phyloP scores from a whole-genome alignment of 2,888 invertebrate genomes.

The Xylota sylvarum region DNA sequence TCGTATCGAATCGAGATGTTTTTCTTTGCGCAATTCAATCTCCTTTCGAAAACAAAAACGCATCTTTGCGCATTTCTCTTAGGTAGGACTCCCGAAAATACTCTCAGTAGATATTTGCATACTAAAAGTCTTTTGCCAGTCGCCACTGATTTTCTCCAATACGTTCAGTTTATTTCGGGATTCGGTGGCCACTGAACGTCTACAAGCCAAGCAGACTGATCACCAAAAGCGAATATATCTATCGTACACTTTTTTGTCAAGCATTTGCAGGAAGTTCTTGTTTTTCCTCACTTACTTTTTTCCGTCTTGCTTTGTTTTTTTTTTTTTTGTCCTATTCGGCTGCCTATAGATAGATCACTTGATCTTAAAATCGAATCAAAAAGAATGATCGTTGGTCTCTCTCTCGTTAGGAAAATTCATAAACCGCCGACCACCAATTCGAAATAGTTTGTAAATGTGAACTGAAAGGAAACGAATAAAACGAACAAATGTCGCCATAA shows the following conservation, averaged over 20 bases:
- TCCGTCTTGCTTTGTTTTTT: too few relatives aligned
- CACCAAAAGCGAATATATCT: conserved; percentile 23
- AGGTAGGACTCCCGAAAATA: conserved; percentile 51
- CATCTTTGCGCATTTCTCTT: conserved; percentile 64
- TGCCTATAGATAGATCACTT: conserved; percentile 61
- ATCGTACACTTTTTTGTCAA: conserved; percentile 13
- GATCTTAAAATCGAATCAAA: conserved; percentile 33
- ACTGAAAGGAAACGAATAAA: conserved; percentile 29
- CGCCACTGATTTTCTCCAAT: conserved; percentile 58
- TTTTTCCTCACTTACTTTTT: conserved; percentile 44
- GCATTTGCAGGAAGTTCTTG: conserved; percentile 41
- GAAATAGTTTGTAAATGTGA: conserved; percentile 49
- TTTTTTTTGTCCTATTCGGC: conserved; percentile 19
- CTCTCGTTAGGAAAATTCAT: conserved; percentile 28
- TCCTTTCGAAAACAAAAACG: conserved; percentile 39
- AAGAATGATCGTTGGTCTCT: conserved; percentile 47
- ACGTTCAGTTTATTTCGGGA: conserved; percentile 74
- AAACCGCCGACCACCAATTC: conserved; percentile 33
- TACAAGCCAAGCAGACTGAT: conserved; percentile 45
- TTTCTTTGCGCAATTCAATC: conserved; percentile 48
- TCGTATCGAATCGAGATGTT: conserved; percentile 4
- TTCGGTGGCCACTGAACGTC: conserved; percentile 74
- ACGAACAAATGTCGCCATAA: conserved; percentile 44
- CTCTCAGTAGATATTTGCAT: conserved; percentile 55
- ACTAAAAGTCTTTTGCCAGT: conserved; percentile 43